These are phyloP conservation scores for Ophiodon elongatus DNA, from an alignment of 2,113 vertebrate genomes.

Conservation along the genomic window DNA sequence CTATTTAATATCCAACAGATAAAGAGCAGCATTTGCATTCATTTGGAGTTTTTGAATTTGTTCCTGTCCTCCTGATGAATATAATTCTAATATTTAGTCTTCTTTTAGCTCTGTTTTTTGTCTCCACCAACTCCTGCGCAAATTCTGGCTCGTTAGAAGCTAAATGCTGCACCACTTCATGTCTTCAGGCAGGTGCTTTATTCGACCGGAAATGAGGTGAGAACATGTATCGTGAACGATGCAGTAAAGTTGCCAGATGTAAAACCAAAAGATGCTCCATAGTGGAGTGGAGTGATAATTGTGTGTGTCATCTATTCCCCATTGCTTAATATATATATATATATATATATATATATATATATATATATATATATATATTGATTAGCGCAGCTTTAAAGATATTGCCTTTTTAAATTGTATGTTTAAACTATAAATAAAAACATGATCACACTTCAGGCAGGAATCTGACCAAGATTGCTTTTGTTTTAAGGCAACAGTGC, in stretches of 20 bases:
- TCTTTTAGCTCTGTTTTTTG: background rate
- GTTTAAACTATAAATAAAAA: too few relatives aligned
- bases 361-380: slow-evolving; percentile 14
- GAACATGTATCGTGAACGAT: background rate
- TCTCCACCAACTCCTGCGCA: too few relatives aligned
- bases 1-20: background rate
- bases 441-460: background rate
- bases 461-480: background rate
- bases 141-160: background rate
- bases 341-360: slow-evolving; percentile 17
- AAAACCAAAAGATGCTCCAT: background rate
- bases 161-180: background rate
- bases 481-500: background rate
- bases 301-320: background rate
- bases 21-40: background rate
- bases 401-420: background rate
- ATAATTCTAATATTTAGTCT: background rate
- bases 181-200: background rate
- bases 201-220: background rate
- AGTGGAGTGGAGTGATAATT: background rate
- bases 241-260: background rate
- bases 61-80: background rate
- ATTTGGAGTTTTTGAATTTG: background rate
- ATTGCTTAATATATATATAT: slow-evolving; percentile 7
- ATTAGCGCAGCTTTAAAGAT: slow-evolving; percentile 9